Percentiles rank a stretch among this genome's conserved stretches.
phyloP scores from a whole-genome alignment of 1,140 invertebrate genomes.

The Hormaphis cornu region DNA sequence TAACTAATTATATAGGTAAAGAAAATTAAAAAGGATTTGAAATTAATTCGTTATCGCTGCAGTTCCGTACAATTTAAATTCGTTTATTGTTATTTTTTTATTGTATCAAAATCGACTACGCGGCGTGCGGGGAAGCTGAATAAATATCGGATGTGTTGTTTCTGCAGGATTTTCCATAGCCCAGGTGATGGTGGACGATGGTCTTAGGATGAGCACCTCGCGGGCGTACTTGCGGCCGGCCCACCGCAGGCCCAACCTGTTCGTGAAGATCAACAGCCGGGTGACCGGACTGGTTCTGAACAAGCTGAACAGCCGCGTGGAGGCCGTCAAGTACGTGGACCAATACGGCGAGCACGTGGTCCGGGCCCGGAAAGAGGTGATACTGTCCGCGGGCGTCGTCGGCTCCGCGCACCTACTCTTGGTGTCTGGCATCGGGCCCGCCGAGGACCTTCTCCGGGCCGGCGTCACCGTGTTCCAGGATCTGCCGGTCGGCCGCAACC shows the following conservation, averaged over 20 bases:
- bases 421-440: constrained; percentile 61
- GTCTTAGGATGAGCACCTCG: constrained; percentile 42
- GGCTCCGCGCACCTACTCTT: constrained; percentile 63
- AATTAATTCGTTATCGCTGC: too few species aligned
- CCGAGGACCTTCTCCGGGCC: constrained; percentile 46
- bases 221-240: constrained; percentile 49
- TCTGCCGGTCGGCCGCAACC: constrained; percentile 50
- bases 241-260: constrained; percentile 51
- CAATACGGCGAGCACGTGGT: constrained; percentile 30
- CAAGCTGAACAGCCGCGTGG: constrained; percentile 44
- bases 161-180: constrained; percentile 44
- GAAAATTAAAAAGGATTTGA: too few species aligned
- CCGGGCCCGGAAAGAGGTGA: constrained; percentile 50
- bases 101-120: too few species aligned
- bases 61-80: too few species aligned
- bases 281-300: constrained; percentile 66
- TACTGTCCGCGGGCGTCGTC: constrained; percentile 60
- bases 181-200: constrained; percentile 37
- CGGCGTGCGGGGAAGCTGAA: too few species aligned
- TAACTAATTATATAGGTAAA: too few species aligned
- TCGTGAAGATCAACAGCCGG: constrained; percentile 56
- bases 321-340: constrained; percentile 52
- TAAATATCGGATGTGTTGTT: neutral
- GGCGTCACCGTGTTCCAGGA: constrained; percentile 46
- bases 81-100: too few species aligned